These are phyloP conservation scores for Neoniphon sammara DNA, from an alignment of 2,797 vertebrate species.

Conservation along the genomic window DNA sequence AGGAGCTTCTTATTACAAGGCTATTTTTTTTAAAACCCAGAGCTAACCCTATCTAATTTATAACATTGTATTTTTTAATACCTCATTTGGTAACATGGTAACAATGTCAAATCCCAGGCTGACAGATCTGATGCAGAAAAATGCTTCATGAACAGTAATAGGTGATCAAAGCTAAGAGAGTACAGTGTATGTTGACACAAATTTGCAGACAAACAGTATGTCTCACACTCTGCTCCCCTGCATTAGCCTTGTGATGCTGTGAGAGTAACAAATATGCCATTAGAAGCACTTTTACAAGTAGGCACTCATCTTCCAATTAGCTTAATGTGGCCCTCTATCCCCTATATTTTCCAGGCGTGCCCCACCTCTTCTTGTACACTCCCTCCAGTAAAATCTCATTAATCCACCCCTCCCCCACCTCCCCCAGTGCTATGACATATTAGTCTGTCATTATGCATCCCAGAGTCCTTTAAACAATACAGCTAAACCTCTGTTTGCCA, in stretches of 20 bases:
- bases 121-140: background rate
- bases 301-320: conserved; percentile 99
- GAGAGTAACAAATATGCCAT: conserved; percentile 98
- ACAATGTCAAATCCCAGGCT: conserved; percentile 11
- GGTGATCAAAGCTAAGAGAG: conserved; percentile 9
- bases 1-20: conserved; percentile 42
- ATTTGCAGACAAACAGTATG: conserved; percentile 73
- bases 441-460: conserved; percentile 99
- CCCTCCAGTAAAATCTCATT: conserved; percentile 97
- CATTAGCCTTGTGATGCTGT: conserved; percentile 92
- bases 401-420: conserved; percentile 92
- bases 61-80: conserved; percentile 15
- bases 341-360: conserved; percentile 94
- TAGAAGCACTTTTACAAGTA: conserved; percentile 99
- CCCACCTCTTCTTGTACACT: conserved; percentile 87
- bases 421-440: conserved; percentile 99
- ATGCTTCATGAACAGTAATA: background rate
- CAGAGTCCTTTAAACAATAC: conserved; percentile 99
- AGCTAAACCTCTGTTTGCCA: conserved; percentile 99
- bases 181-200: conserved; percentile 49
- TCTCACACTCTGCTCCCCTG: conserved; percentile 91
- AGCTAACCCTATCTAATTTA: background rate
- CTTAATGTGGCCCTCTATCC: conserved; percentile 98
- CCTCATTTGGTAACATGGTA: conserved; percentile 5
- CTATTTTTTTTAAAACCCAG: conserved; percentile 19